Percentiles rank a stretch among this genome's conserved stretches.
Conservation (phyloP, 1,140 invertebrate species). For the Lanistes nyassanus region DNA sequence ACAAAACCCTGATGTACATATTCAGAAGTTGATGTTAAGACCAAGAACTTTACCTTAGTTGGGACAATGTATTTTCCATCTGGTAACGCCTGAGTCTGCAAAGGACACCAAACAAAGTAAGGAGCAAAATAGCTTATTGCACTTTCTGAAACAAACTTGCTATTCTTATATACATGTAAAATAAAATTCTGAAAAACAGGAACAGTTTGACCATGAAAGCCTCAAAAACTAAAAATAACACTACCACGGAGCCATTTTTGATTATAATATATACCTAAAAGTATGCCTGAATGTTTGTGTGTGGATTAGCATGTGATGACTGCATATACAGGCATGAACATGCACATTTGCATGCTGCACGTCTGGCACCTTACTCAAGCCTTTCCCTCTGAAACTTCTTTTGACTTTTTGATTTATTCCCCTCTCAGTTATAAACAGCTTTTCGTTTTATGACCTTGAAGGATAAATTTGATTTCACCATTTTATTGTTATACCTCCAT, state of each 20-base stretch:
- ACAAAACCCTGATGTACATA: neutral
- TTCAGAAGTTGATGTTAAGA: constrained; percentile 6
- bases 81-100: constrained; percentile 51
- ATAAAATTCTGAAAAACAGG: neutral
- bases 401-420: too few species aligned
- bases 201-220: neutral
- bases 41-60: constrained; percentile 51
- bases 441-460: too few species aligned
- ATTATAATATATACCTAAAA: neutral
- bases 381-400: too few species aligned
- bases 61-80: constrained; percentile 65
- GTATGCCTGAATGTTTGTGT: neutral
- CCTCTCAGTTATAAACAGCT: too few species aligned
- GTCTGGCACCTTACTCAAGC: too few species aligned
- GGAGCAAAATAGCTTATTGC: neutral
- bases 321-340: too few species aligned
- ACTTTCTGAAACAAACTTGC: too few species aligned
- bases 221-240: neutral
- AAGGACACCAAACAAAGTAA: constrained; percentile 28
- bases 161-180: too few species aligned
- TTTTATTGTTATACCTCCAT: too few species aligned
- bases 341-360: too few species aligned
- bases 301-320: neutral
- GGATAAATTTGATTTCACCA: too few species aligned
- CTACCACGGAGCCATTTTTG: neutral